Evolutionary conservation across 2,797 vertebrate genomes (phyloP).

Genomic region (Pipistrellus kuhlii): DNA sequence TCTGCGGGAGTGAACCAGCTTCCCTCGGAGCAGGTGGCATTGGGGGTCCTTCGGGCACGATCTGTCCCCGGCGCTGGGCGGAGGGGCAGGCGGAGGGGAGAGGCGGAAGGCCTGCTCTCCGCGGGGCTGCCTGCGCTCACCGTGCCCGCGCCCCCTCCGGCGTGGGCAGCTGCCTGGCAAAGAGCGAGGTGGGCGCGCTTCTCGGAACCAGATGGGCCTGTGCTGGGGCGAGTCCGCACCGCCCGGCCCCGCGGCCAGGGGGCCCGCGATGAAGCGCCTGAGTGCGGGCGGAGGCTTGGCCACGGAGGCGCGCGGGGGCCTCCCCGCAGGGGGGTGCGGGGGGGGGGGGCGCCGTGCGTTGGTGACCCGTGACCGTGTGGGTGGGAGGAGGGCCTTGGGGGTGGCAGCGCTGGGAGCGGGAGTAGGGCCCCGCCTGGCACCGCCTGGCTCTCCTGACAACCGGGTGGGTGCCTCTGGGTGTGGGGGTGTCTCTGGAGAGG

Average conservation of each 20-base stretch:
- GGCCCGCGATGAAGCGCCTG: constrained; percentile 23
- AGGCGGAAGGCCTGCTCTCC: background rate
- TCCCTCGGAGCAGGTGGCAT: background rate
- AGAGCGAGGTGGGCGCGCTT: constrained; percentile 85
- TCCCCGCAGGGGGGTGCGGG: background rate
- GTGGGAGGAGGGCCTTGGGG: background rate
- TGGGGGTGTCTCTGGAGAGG: background rate
- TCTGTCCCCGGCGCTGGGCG: background rate
- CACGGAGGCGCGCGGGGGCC: too few relatives aligned
- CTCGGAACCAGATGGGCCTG: constrained; percentile 85
- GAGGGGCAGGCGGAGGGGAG: background rate
- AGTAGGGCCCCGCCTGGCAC: background rate
- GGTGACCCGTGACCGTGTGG: constrained; percentile 3
- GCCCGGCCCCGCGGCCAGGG: constrained; percentile 33
- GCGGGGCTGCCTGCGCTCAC: background rate
- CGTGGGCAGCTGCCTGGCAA: constrained; percentile 87
- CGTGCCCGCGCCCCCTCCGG: constrained; percentile 47
- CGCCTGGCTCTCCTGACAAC: background rate
- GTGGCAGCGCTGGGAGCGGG: background rate
- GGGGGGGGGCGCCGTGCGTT: background rate
- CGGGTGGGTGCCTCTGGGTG: background rate
- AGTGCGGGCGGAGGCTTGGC: background rate
- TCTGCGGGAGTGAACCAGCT: too few relatives aligned
- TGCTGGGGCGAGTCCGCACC: constrained; percentile 80
- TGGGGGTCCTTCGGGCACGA: rapidly evolving